Evolutionary conservation across 2,113 vertebrate species (phyloP), one percentile per base, ranked within the genome.

Genomic region (Paedocypris sp.): DNA sequence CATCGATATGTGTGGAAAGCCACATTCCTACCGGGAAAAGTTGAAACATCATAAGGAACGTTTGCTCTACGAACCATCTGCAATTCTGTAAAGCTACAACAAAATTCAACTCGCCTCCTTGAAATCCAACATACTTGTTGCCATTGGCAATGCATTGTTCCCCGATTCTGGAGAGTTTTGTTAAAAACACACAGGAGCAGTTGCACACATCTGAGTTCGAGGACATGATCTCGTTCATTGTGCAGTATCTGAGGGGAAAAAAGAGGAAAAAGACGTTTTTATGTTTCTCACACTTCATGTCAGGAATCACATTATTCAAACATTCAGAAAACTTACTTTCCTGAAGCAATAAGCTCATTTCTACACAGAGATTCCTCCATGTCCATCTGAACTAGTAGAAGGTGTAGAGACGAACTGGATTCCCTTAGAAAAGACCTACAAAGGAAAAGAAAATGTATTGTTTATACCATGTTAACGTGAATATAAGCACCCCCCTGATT

Each of bases 281-380:
- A 12, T 1, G 1, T 20, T 3, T 22, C n/a, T 8, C 11, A 12
- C 19, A 33, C 32, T 22, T 32, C 2, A 33, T 20, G 35, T 4
- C 22, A 10, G 7, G 18, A 41, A 13, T 57, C 16, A 5, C 3
- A 19, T 6, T 8, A 13, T 13, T 25, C 22, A n/a, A 28, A 6
- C 13, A 39, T 23, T n/a, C 13, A 60, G 22, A 32, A 20, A 9
- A 22, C 73, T 28, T 66, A 86, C 85, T 84, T 86, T 67, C 83
- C 83, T 62, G 85, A 86, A 45, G 85, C 82, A 56, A 83, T 78
- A 26, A 86, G 83, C 63, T 83, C 85, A 12, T 76, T 77, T 29
- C 78, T 82, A 69, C 77, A 79, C 5, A 66, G 41, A 1, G 81
- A 79, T 39, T 86, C 83, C 49, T 85, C 85, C 0, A 82, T 80